These are phyloP conservation scores for Pyrrhosoma nymphula DNA, from an alignment of 2,888 invertebrate genomes.

Conservation along the genomic window DNA sequence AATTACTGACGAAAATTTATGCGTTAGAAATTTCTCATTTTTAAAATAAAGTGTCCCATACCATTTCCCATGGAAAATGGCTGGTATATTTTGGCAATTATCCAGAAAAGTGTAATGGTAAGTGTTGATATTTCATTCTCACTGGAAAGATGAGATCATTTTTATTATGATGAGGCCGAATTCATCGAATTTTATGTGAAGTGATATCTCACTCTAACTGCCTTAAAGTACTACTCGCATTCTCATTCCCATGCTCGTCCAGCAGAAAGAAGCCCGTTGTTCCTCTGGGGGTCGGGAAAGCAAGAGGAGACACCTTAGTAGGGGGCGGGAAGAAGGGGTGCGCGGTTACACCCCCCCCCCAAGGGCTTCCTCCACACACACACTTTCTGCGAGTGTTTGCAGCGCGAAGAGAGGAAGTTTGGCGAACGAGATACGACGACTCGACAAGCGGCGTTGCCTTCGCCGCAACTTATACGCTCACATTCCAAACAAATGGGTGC, in stretches of 20 bases:
- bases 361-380: neutral
- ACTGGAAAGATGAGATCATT: too few relatives aligned
- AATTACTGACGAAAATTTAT: too few relatives aligned
- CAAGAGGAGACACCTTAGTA: neutral
- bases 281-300: neutral
- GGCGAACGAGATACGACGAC: neutral
- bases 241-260: neutral
- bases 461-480: neutral
- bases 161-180: too few relatives aligned
- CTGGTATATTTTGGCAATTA: too few relatives aligned
- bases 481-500: neutral
- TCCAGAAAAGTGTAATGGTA: too few relatives aligned
- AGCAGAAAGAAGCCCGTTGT: neutral
- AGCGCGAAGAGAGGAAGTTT: neutral
- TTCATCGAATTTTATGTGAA: too few relatives aligned
- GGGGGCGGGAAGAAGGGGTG: neutral
- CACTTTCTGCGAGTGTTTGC: neutral
- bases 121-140: too few relatives aligned
- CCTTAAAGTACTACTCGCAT: too few relatives aligned
- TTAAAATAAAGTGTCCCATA: too few relatives aligned
- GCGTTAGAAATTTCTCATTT: too few relatives aligned
- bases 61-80: too few relatives aligned
- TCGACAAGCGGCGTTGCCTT: neutral
- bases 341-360: neutral
- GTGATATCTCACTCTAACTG: too few relatives aligned